Base-by-base conservation (phyloP, 2,113 vertebrate genomes). In the Larimichthys crocea region DNA sequence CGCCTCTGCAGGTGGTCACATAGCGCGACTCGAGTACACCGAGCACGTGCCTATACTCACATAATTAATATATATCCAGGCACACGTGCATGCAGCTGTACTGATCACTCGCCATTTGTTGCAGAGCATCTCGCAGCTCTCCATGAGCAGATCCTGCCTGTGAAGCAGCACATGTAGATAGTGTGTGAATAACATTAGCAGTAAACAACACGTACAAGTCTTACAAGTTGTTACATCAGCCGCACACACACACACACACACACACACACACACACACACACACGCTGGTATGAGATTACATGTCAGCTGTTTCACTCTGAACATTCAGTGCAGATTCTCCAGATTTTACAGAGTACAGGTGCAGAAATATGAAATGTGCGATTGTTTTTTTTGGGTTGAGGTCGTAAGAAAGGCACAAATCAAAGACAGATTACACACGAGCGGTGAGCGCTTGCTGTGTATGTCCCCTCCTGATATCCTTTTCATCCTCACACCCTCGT, bases 201-300 rank as follows among this genome's bases (percentile, higher is more conserved):
- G 79, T 73, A 85, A 89, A 88, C 79, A 87, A 84, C 86, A 62
- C 66, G 42, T 78, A 40, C 35, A 9, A 68, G 53, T 75, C 83
- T 93, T 94, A 86, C 91, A 79, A 66, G 70, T 83, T 69, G 80
- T 94, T 93, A 79, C 93, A 93, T 94, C 93, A 93, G 83, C 82
- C 31, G 15, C 66, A 42, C 70, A 79, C 81, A 79, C 59, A 62
- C 72, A 7, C 31, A 17, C 73, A 50, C 70, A 82, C 81, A 79
- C 59, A 62, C 73, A 63, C 60, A 50, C 48, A 49, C 48, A 19
- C 19, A 3, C 82, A 63, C 16, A 9, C 35, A 64, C 52, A 49
- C 79, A 8, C 35, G 35, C 35, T 8, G 77, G 84, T 73, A 60
- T 49, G 35, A 42, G n/a, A 80, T 85, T 53, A 74, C 17, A 80